Percentiles rank a stretch among this genome's conserved stretches.
These are phyloP conservation scores for Ostrea edulis DNA, from an alignment of 1,140 invertebrate species.

Conservation along the genomic window DNA sequence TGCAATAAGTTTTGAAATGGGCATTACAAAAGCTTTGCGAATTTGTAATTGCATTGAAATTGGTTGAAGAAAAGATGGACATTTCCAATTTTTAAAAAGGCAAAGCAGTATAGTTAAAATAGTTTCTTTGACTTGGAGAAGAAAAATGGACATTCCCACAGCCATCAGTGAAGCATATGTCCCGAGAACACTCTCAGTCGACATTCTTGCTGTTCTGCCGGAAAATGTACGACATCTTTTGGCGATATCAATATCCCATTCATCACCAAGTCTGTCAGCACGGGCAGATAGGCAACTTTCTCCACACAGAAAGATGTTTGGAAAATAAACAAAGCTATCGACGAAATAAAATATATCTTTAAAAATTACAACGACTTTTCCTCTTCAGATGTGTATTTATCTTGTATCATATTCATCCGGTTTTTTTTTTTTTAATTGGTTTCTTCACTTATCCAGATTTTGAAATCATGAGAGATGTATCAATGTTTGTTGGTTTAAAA, in stretches of 20 bases:
- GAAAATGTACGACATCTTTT: slow-evolving; percentile 44
- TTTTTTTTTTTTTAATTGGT: not conserved
- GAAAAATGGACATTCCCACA: slow-evolving; percentile 33
- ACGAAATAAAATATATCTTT: slow-evolving; percentile 31
- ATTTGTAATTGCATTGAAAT: not conserved
- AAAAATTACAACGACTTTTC: not conserved
- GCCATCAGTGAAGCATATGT: slow-evolving; percentile 31
- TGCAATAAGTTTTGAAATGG: not conserved
- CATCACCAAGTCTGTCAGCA: slow-evolving; percentile 37
- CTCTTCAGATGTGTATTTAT: not conserved
- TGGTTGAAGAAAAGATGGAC: not conserved
- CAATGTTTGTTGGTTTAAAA: not conserved
- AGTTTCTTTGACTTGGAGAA: not conserved
- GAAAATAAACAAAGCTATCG: slow-evolving; percentile 26
- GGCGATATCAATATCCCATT: slow-evolving; percentile 42
- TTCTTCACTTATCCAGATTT: not conserved
- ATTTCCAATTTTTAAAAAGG: not conserved
- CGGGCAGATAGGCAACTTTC: not conserved
- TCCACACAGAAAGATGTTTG: slow-evolving; percentile 27
- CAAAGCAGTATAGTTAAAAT: not conserved
- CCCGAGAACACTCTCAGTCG: not conserved
- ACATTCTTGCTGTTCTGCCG: slow-evolving; percentile 32
- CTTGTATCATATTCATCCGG: not conserved
- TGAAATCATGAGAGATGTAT: not conserved
- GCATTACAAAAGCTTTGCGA: not conserved